Conservation (phyloP, 2,888 invertebrate species). For the Nysson spinosus region DNA sequence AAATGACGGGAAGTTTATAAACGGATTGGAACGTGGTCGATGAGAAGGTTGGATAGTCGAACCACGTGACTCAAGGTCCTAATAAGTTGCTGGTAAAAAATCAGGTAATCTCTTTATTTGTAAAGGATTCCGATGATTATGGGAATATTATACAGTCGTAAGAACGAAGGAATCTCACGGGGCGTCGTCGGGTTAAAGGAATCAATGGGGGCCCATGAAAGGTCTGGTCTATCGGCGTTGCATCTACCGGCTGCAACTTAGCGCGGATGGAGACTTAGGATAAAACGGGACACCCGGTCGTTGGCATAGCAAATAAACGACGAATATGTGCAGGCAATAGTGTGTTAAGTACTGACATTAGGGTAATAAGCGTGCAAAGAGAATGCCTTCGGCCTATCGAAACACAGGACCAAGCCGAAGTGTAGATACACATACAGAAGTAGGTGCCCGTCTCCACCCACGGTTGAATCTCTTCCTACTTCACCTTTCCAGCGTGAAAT, state of each 20-base stretch:
- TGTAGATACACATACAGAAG: conserved; percentile 46
- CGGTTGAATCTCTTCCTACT: conserved; percentile 40
- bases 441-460: conserved; percentile 59
- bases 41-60: no score
- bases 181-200: neutral
- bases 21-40: no score
- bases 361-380: conserved; percentile 76
- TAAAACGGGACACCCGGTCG: conserved; percentile 65
- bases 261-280: conserved; percentile 18
- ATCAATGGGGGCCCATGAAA: neutral
- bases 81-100: no score
- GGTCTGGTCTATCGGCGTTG: neutral
- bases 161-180: neutral
- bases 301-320: conserved; percentile 66
- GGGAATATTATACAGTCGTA: no score
- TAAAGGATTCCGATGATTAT: no score
- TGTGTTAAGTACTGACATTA: conserved; percentile 76
- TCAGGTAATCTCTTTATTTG: no score
- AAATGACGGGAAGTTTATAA: no score
- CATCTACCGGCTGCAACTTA: neutral
- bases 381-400: conserved; percentile 61
- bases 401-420: conserved; percentile 21
- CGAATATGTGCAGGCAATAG: conserved; percentile 69
- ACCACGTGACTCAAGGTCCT: no score
- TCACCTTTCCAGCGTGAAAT: conserved; percentile 12